Evolutionary conservation across 2,797 vertebrate genomes (phyloP).

Genomic region (Phataginus tetradactyla): DNA sequence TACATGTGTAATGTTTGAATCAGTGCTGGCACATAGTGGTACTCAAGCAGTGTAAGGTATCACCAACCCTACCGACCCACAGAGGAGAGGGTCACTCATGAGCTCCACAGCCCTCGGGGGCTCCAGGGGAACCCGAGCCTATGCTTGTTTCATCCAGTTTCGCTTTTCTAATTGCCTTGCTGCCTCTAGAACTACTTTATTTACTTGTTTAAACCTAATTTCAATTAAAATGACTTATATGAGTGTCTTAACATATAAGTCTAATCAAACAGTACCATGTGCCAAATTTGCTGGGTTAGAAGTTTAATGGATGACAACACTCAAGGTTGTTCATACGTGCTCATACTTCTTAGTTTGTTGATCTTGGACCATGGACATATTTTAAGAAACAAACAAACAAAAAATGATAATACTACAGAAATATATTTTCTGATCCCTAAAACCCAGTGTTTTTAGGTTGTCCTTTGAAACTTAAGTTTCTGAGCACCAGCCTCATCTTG

Average conservation of each 20-base stretch:
- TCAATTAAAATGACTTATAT: conserved; percentile 74
- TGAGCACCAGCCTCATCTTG: not conserved
- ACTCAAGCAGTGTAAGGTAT: not conserved
- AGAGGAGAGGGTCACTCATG: not conserved
- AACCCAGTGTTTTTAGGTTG: conserved; percentile 11
- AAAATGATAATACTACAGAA: conserved; percentile 34
- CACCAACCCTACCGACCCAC: not conserved
- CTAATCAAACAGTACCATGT: conserved; percentile 62
- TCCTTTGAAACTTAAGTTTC: conserved; percentile 25
- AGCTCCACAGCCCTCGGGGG: not conserved
- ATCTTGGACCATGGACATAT: conserved; percentile 71
- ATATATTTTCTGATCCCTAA: conserved; percentile 64
- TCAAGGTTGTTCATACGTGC: conserved; percentile 61
- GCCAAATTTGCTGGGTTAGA: conserved; percentile 71
- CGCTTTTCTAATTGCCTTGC: not conserved
- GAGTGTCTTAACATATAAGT: conserved; percentile 69
- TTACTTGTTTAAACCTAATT: conserved; percentile 53
- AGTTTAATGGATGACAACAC: conserved; percentile 78
- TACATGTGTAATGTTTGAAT: not conserved
- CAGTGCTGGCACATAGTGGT: not conserved
- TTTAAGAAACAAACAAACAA: conserved; percentile 69
- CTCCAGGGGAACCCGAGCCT: not conserved
- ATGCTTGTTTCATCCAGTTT: not conserved
- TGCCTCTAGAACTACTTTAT: conserved; percentile 38
- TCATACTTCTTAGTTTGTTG: conserved; percentile 73